A percentile compares a stretch with the other conserved stretches of the same genome.
Conservation (phyloP, 2,113 vertebrate genomes). For the Cricetomys ansorgei region DNA sequence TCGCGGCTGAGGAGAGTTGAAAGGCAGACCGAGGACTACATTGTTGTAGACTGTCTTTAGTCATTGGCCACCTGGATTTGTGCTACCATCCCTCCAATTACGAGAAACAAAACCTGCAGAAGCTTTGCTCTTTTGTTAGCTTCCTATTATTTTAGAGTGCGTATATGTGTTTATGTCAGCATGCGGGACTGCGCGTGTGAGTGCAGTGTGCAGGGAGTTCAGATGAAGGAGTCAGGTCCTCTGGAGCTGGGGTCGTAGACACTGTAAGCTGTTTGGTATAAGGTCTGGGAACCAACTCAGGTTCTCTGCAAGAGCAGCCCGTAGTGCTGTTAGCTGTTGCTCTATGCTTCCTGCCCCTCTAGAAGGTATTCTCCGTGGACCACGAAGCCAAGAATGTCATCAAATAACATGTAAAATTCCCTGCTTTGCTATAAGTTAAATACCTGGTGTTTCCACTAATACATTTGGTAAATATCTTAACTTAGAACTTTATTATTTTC, state of each 20-base stretch:
- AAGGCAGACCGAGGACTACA: background rate
- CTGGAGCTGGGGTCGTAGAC: background rate
- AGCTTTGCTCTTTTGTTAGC: background rate
- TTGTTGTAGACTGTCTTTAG: background rate
- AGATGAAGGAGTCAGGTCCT: background rate
- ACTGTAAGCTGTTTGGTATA: background rate
- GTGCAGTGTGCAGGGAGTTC: background rate
- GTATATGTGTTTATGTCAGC: background rate
- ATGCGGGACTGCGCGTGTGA: background rate
- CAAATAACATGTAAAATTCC: background rate
- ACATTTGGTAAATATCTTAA: background rate
- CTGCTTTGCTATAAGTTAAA: background rate
- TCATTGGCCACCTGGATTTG: background rate
- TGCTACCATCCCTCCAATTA: background rate
- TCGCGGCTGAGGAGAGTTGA: background rate
- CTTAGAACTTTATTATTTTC: background rate
- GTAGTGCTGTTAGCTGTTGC: background rate
- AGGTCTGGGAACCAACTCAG: background rate
- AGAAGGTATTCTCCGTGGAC: background rate
- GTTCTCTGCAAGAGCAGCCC: background rate
- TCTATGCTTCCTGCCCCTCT: background rate
- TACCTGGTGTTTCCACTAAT: background rate
- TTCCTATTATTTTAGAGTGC: background rate
- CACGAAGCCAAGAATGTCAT: background rate
- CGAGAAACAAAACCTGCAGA: background rate